Evolutionary conservation across 2,113 vertebrate genomes (phyloP).

Genomic region (Gallinago paraguaiae): DNA sequence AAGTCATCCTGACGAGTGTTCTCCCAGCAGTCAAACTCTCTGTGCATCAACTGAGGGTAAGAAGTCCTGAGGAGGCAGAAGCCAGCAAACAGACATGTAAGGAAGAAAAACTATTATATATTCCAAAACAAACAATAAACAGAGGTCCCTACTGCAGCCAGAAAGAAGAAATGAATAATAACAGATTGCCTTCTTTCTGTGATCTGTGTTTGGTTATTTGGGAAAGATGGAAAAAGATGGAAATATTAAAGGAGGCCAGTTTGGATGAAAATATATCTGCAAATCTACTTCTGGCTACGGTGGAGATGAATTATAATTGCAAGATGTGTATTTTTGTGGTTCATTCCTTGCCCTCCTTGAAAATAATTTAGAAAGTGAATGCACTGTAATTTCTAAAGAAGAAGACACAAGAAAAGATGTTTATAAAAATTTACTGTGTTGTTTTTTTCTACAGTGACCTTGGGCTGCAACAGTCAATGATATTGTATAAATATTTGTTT

Average conservation of each 20-base stretch:
- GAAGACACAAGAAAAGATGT: not conserved
- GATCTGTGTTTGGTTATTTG: not conserved
- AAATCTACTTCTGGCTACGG: not conserved
- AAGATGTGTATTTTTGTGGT: conserved; percentile 12
- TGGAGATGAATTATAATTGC: not conserved
- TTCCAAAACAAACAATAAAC: conserved; percentile 12
- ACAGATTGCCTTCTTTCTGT: not conserved
- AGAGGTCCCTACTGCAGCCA: not conserved
- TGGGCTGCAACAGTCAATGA: not conserved
- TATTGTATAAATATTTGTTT: conserved; percentile 45
- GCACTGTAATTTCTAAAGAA: not conserved
- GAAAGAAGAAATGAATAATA: conserved; percentile 24
- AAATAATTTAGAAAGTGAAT: conserved; percentile 19
- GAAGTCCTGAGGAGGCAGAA: not conserved
- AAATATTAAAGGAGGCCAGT: not conserved
- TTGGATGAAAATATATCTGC: not conserved
- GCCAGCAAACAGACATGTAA: not conserved
- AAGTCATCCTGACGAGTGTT: not conserved
- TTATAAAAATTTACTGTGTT: not conserved
- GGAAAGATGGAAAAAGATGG: conserved; percentile 12
- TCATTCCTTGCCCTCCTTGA: not conserved
- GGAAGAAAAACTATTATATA: not conserved
- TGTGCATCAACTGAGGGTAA: not conserved
- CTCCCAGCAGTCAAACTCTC: not conserved
- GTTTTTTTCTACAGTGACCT: not conserved